Conservation (phyloP, 2,888 invertebrate species). For the Cistogaster globosa region DNA sequence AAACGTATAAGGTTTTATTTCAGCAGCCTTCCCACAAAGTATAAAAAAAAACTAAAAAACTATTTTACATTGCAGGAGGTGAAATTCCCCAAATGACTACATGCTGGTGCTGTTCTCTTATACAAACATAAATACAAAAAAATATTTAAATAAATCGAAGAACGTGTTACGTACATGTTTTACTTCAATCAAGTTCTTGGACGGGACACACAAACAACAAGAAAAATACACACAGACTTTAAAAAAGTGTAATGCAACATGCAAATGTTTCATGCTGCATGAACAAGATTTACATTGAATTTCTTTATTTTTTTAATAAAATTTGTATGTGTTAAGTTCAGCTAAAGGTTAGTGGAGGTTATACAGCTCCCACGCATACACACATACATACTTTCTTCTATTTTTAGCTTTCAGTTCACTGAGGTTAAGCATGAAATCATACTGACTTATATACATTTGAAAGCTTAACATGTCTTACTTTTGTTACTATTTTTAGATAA, state of each 20-base stretch:
- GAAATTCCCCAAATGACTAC: no score
- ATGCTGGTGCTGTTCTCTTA: neutral
- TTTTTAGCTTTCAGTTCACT: conserved; percentile 58
- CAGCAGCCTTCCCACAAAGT: no score
- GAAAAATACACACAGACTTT: neutral
- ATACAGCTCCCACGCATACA: conserved; percentile 31
- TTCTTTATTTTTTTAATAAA: conserved; percentile 7
- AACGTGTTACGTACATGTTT: conserved; percentile 36
- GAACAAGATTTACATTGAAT: conserved; percentile 50
- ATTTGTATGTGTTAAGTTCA: conserved; percentile 46
- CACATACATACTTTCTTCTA: neutral
- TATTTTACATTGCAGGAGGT: no score
- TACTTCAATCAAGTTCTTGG: conserved; percentile 2
- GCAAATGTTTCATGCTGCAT: conserved; percentile 49
- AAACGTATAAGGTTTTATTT: no score
- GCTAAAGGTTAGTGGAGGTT: conserved; percentile 65
- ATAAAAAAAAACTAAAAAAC: no score
- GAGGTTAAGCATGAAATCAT: conserved; percentile 60
- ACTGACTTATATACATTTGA: conserved; percentile 45
- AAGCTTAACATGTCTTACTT: conserved; percentile 52
- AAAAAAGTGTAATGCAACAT: conserved; percentile 2
- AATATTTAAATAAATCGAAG: conserved; percentile 13
- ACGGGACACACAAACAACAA: neutral
- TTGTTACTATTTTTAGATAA: conserved; percentile 26
- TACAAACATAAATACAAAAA: conserved; percentile 23